Evolutionary conservation across 2,797 vertebrate genomes (phyloP), one percentile per base, ranked within the genome.

Genomic region (Falco novaeseelandiae): DNA sequence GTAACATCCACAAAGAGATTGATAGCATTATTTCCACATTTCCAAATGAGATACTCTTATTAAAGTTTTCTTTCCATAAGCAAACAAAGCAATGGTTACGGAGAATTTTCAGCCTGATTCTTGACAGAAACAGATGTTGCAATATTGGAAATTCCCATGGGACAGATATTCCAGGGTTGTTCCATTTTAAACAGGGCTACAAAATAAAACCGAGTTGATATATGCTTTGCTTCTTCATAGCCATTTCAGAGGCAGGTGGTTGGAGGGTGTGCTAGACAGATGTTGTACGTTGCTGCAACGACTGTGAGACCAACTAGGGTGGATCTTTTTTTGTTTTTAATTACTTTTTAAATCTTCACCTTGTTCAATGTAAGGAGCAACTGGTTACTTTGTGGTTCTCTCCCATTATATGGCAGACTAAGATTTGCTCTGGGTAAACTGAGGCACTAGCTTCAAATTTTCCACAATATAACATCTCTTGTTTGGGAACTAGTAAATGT

Each of bases 81-180:
- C 52, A 95, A 95, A 92, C 74, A 86, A 90, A 93, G 12, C 87
- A 94, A 94, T 20, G 15, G 27, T 62, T 91, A 71, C 9, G 38
- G 66, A 85, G 79, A 83, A 73, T 80, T 90, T 92, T 89, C 72
- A 87, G 52, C 15, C 57, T 69, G 29, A 67, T 72, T 91, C 74
- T 91, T 91, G 92, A 90, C 83, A 89, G 87, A 96, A 96, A 93
- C 94, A 97, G 92, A 97, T 96, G 95, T 83, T 90, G 52, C 71
- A 93, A 87, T 80, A 93, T 74, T 85, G 59, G 81, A 93, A 92
- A 90, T 93, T 97, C 94, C 71, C 86, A 51, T 23, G 83, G 71
- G 93, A 92, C 65, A 81, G 57, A 93, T 93, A 96, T 94, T 74
- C 81, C 44, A 90, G 19, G 10, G 22, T 67, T 92, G 34, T 70